Conservation (phyloP, 2,888 invertebrate species). For the Athripsodes cinereus region DNA sequence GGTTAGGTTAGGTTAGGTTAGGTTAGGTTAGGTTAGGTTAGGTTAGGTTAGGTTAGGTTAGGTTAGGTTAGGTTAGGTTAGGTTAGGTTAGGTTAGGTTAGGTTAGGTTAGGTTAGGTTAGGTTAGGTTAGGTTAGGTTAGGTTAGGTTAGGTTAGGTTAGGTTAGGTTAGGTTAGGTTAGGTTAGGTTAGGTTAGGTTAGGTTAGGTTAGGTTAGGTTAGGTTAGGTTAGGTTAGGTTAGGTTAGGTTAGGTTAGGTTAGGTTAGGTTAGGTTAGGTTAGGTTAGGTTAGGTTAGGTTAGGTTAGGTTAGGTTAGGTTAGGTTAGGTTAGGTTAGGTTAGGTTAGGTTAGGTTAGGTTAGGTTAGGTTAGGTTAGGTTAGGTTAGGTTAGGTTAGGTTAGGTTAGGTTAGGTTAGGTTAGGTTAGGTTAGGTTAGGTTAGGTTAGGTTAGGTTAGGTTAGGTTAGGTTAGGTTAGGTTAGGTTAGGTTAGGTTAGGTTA, state of each 20-base stretch:
- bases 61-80: neutral
- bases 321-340: too few relatives aligned
- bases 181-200: neutral
- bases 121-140: constrained; percentile 2
- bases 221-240: constrained; percentile 2
- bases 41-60: constrained; percentile 2
- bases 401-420: too few relatives aligned
- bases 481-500: too few relatives aligned
- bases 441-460: too few relatives aligned
- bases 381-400: too few relatives aligned
- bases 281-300: too few relatives aligned
- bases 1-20: constrained; percentile 2
- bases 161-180: constrained; percentile 4
- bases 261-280: too few relatives aligned
- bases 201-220: constrained; percentile 3
- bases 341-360: too few relatives aligned
- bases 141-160: constrained; percentile 3
- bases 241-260: neutral
- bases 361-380: too few relatives aligned
- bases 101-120: constrained; percentile 2
- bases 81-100: constrained; percentile 2
- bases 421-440: too few relatives aligned
- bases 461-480: too few relatives aligned
- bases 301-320: too few relatives aligned
- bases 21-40: constrained; percentile 2